These are phyloP conservation scores for Mastomys natalensis DNA, from an alignment of 2,113 vertebrate genomes.

Conservation along the genomic window DNA sequence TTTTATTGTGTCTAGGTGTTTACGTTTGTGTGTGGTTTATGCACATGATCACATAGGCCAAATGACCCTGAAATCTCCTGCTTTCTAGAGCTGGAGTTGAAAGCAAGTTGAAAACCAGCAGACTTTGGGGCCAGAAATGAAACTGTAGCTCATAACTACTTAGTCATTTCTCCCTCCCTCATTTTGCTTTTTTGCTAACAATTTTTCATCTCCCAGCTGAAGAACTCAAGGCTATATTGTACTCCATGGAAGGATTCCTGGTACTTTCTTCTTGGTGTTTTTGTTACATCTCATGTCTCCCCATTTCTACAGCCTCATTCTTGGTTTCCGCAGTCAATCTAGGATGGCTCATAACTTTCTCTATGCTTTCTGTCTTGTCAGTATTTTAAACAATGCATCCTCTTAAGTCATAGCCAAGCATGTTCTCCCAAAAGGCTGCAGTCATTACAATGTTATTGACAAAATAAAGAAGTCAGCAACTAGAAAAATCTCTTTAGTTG, in stretches of 20 bases:
- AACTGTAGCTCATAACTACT: background rate
- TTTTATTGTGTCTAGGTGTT: background rate
- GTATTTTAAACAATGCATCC: background rate
- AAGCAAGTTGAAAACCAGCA: background rate
- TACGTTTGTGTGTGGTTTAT: no score
- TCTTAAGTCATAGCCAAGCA: background rate
- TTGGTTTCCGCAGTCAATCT: background rate
- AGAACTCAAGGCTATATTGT: background rate
- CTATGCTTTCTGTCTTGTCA: background rate
- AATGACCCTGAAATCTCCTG: no score
- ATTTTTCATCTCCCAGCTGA: background rate
- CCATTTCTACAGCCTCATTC: background rate
- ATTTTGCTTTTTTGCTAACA: background rate
- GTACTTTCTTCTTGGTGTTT: conserved; percentile 29
- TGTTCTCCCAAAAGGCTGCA: background rate
- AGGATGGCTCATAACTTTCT: background rate
- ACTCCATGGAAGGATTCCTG: background rate
- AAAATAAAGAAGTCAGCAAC: background rate
- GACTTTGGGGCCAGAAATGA: no score
- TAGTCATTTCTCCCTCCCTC: background rate
- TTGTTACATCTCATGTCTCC: background rate
- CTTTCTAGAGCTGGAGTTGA: no score
- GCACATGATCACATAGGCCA: no score
- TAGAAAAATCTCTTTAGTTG: background rate
- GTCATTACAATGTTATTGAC: background rate